phyloP scores from a whole-genome alignment of 2,113 vertebrate species.

The Aphelocoma coerulescens region DNA sequence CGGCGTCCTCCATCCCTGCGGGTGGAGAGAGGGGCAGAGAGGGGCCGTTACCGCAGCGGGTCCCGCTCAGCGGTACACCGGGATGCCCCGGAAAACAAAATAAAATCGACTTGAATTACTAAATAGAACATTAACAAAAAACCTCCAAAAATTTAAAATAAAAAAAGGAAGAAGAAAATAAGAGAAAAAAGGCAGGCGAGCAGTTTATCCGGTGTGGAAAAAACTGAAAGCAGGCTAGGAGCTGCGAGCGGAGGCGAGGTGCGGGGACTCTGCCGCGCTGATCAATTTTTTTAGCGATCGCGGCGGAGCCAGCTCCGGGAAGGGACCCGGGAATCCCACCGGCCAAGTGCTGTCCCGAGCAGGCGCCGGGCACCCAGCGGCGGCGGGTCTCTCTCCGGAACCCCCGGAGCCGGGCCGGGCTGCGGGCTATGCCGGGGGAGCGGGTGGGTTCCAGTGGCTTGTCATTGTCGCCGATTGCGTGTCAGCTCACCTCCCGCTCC shows the following conservation, averaged over 20 bases:
- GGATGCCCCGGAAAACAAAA: background rate
- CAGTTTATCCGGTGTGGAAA: background rate
- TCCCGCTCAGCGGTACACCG: background rate
- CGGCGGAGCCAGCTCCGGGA: background rate
- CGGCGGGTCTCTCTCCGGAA: background rate
- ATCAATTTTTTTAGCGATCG: background rate
- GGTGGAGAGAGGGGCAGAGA: background rate
- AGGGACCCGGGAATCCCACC: background rate
- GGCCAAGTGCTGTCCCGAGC: background rate
- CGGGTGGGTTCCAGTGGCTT: constrained; percentile 80
- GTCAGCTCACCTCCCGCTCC: constrained; percentile 84
- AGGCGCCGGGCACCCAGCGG: background rate
- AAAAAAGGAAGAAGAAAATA: no score
- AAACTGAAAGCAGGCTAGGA: background rate
- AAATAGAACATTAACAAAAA: background rate
- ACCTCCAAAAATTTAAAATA: background rate
- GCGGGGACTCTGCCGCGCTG: background rate
- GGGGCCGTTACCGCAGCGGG: background rate
- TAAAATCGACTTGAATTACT: background rate
- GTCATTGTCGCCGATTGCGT: constrained; percentile 82
- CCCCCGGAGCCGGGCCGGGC: background rate
- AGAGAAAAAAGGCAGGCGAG: background rate
- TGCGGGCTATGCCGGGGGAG: constrained; percentile 57
- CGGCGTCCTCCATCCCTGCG: constrained; percentile 87
- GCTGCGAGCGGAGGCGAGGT: background rate